Evolutionary conservation across 2,797 vertebrate genomes (phyloP).

Genomic region (Chrosomus eos): DNA sequence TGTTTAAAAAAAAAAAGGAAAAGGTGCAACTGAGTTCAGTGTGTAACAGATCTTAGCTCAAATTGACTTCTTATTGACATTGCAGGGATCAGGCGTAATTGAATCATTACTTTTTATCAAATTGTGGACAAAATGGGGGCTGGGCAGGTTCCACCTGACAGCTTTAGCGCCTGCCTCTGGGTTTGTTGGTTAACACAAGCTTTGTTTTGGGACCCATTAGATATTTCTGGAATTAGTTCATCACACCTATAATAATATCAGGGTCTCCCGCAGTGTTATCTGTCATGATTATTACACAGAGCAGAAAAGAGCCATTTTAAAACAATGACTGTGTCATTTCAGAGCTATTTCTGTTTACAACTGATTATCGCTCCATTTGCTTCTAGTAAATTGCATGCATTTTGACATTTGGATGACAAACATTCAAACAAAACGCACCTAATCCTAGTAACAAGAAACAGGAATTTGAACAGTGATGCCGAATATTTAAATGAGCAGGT

Average conservation of each 20-base stretch:
- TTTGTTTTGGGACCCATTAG: slow-evolving; percentile 2
- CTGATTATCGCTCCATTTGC: background rate
- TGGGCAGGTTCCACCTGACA: slow-evolving; percentile 37
- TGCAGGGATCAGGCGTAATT: slow-evolving; percentile 45
- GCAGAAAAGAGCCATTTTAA: slow-evolving; percentile 9
- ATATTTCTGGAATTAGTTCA: slow-evolving; percentile 11
- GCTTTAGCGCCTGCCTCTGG: slow-evolving; percentile 12
- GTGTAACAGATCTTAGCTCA: slow-evolving; percentile 18
- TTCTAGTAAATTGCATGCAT: background rate
- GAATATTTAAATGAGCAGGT: background rate
- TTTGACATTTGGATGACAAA: slow-evolving; percentile 17
- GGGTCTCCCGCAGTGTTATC: background rate
- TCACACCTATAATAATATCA: slow-evolving; percentile 10
- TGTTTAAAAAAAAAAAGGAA: slow-evolving; percentile 8
- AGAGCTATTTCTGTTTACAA: background rate
- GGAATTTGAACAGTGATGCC: background rate
- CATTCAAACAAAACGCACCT: background rate
- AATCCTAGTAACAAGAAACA: background rate
- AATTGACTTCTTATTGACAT: slow-evolving; percentile 43
- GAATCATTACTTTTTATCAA: slow-evolving; percentile 44
- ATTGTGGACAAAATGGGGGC: slow-evolving; percentile 47
- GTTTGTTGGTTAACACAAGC: slow-evolving; percentile 7
- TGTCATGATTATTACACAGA: background rate
- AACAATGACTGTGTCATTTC: background rate
- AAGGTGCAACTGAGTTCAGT: background rate